Conservation (phyloP, 2,113 vertebrate genomes). For the Platichthys flesus region DNA sequence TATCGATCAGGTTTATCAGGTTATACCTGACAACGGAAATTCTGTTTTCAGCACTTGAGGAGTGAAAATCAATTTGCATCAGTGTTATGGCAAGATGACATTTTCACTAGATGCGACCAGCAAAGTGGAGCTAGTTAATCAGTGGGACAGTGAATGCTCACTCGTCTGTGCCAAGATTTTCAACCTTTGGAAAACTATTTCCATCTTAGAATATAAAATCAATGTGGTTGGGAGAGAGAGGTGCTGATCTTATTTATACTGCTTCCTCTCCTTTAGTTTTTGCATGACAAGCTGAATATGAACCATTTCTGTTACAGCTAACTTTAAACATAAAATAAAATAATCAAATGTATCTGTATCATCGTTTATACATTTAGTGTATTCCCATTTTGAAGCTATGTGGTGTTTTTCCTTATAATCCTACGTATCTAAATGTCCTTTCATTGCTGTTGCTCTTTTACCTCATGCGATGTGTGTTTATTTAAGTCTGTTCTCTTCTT, state of each 20-base stretch:
- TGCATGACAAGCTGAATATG: no score
- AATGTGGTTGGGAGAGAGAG: background rate
- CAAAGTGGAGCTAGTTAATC: conserved; percentile 22
- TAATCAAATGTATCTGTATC: no score
- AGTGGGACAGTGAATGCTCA: conserved; percentile 11
- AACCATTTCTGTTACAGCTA: no score
- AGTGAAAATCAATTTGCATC: conserved; percentile 45
- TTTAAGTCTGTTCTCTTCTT: background rate
- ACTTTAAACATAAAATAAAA: no score
- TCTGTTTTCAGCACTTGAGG: conserved; percentile 33
- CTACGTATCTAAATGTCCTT: no score
- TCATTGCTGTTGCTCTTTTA: no score
- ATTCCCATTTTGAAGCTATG: no score
- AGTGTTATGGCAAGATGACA: conserved; percentile 18
- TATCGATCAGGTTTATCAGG: conserved; percentile 22
- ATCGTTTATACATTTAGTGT: no score
- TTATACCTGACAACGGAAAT: conserved; percentile 17
- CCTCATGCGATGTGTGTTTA: background rate
- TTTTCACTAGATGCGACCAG: conserved; percentile 28
- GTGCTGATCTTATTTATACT: background rate
- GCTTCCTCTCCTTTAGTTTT: no score
- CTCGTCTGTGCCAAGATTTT: background rate
- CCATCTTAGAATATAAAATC: no score
- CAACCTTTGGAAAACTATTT: background rate
- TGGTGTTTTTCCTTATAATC: no score